Base-by-base conservation (phyloP, 2,113 vertebrate species). In the Gadus macrocephalus region DNA sequence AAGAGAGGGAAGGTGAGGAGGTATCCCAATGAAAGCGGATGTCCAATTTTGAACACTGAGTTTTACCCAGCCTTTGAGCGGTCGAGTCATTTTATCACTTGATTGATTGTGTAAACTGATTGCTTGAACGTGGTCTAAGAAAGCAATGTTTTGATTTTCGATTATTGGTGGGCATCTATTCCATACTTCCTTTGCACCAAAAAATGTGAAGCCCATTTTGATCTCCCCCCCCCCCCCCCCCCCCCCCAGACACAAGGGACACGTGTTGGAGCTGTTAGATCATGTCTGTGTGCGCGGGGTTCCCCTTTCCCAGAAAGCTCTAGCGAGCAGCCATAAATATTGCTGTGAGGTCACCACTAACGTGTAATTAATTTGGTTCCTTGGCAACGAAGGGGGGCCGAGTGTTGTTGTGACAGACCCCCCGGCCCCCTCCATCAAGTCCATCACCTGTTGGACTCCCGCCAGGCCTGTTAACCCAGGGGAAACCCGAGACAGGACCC, bases 301-400 rank as follows among this genome's bases (percentile, higher is more conserved):
- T 87, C 78, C 68, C 49, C 66, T 85, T 82, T 86, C 83, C 53
- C 53, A 60, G 68, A 56, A 66, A 72, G 60, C 72, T 74, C 77
- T 2, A 2, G 19, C 66, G 72, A 66, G 20, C 28, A 60, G 53
- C 83, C 84, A 89, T 89, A 86, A 89, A 91, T 92, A 91, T 87
- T 68, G 28, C 9, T 64, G 74, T 81, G 79, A 80, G 83, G 81
- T 87, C 87, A 83, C 80, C 66, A 77, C 62, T 73, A 77, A 81
- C 58, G 73, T 35, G 79, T 88, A 86, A 91, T 90, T 90, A 90
- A 90, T 91, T 89, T 87, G 64, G 75, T 73, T 79, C 70, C 25
- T 60, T 64, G 58, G 22, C 66, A 69, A 68, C 69, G 78, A 78
- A 72, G 69, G 78, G 66, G 15, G 20, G 73, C 53, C 68, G 68